A percentile compares a stretch with the other conserved stretches of the same genome.
These are phyloP conservation scores for Chrysolophus pictus DNA, from an alignment of 2,797 vertebrate genomes.

Conservation along the genomic window DNA sequence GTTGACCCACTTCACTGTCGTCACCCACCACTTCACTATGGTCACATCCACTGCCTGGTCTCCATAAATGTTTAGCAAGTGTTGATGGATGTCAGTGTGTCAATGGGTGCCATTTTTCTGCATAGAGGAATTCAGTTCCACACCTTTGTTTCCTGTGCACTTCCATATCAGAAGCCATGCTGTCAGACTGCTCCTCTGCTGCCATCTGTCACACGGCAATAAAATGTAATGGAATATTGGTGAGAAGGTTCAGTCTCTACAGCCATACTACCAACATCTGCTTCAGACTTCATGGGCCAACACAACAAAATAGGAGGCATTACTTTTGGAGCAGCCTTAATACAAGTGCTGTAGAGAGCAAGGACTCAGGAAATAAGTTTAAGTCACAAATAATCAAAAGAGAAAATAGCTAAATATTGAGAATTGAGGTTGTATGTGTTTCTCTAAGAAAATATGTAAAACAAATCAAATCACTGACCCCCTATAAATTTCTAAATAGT, in stretches of 20 bases:
- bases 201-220: neutral
- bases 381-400: neutral
- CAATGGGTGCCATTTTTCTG: neutral
- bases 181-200: neutral
- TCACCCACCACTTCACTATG: neutral
- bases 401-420: neutral
- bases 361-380: neutral
- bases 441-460: neutral
- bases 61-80: neutral
- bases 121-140: neutral
- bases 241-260: neutral
- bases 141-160: neutral
- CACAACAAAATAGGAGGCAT: neutral
- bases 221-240: neutral
- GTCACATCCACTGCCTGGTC: neutral
- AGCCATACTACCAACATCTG: neutral
- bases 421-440: neutral
- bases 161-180: neutral
- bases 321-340: neutral
- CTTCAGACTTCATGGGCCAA: neutral
- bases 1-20: neutral
- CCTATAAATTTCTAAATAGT: neutral
- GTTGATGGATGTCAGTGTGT: neutral
- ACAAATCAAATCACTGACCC: rapidly evolving
- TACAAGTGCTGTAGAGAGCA: neutral